Conservation (phyloP, 2,113 vertebrate genomes). For the Axis porcinus region DNA sequence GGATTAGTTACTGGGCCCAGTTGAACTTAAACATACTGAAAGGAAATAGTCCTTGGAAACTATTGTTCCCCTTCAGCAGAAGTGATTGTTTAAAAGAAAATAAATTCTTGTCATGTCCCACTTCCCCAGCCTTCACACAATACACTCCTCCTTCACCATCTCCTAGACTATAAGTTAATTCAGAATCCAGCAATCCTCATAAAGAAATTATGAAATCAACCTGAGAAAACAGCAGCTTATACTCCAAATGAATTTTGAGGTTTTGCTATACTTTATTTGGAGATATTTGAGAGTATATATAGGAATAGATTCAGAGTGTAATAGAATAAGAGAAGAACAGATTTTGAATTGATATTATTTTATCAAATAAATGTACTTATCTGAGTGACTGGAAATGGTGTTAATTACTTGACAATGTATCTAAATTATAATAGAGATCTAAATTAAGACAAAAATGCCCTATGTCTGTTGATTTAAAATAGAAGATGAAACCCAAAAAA, state of each 20-base stretch:
- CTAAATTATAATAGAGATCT: background rate
- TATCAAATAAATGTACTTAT: background rate
- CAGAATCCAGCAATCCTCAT: background rate
- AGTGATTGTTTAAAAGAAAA: background rate
- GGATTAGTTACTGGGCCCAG: background rate
- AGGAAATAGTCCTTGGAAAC: background rate
- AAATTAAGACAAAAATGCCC: background rate
- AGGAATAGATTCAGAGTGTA: background rate
- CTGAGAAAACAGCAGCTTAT: background rate
- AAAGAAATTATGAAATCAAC: background rate
- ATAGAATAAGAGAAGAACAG: background rate
- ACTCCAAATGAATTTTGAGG: background rate
- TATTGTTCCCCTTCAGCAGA: background rate
- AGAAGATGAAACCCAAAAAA: background rate
- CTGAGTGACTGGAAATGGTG: background rate
- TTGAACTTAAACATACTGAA: background rate
- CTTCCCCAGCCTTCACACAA: background rate
- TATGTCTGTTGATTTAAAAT: background rate
- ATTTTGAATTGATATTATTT: background rate
- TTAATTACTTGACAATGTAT: background rate
- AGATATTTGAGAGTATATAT: background rate
- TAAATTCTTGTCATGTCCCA: background rate
- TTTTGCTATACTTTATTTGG: background rate
- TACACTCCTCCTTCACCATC: background rate
- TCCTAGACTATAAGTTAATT: background rate